phyloP scores from a whole-genome alignment of 2,113 vertebrate genomes.

The Muntiacus reevesi region DNA sequence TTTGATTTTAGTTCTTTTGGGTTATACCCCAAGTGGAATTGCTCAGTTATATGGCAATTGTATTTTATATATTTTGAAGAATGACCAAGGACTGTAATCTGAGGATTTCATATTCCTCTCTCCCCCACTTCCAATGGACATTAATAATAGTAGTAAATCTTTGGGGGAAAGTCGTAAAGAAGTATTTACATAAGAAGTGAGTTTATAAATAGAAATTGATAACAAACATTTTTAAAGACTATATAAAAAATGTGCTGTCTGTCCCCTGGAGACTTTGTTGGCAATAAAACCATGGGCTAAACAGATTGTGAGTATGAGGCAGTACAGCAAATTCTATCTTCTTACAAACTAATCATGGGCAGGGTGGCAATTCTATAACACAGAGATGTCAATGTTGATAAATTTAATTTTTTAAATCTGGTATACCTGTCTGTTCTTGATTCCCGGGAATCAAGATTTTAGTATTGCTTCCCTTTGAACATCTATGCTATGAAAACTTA shows the following conservation, averaged over 20 bases:
- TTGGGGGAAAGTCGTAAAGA: background rate
- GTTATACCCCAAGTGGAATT: background rate
- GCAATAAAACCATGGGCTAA: background rate
- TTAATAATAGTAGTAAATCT: slow-evolving; percentile 23
- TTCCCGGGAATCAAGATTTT: background rate
- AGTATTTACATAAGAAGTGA: slow-evolving; percentile 32
- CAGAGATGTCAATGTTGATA: background rate
- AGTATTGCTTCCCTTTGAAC: background rate
- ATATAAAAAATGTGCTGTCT: slow-evolving; percentile 4
- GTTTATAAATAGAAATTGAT: slow-evolving; percentile 46
- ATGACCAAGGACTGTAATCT: background rate
- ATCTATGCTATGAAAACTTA: background rate
- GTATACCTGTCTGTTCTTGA: background rate
- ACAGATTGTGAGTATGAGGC: background rate
- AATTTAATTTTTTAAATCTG: background rate
- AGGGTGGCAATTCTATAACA: background rate
- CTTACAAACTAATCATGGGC: background rate
- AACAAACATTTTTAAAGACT: slow-evolving; percentile 8
- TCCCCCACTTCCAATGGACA: background rate
- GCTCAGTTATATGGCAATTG: background rate
- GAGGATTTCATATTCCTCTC: background rate
- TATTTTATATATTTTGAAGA: background rate
- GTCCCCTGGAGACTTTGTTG: background rate
- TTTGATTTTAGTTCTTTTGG: background rate
- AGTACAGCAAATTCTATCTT: background rate